A percentile compares a stretch with the other conserved stretches of the same genome.
These are phyloP conservation scores for Sericinus montela DNA, from an alignment of 2,888 invertebrate genomes.

Conservation along the genomic window DNA sequence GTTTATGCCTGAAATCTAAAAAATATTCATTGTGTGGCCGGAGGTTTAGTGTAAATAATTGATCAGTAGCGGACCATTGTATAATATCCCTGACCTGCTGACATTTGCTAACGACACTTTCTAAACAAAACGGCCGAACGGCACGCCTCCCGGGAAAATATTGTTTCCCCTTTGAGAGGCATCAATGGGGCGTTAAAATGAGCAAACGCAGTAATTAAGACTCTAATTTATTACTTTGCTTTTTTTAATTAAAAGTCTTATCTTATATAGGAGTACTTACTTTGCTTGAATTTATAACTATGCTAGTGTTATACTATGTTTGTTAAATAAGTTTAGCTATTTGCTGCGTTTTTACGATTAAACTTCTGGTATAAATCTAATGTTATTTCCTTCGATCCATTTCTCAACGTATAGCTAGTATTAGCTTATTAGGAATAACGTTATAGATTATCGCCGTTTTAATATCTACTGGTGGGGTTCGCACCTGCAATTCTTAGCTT, in stretches of 20 bases:
- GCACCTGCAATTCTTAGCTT: no score
- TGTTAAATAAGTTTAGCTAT: not conserved
- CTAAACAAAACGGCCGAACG: conserved; percentile 17
- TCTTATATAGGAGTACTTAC: not conserved
- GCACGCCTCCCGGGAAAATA: conserved; percentile 13
- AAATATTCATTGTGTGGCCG: no score
- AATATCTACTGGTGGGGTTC: no score
- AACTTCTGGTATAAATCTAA: not conserved
- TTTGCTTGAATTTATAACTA: no score
- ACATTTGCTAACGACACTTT: conserved; percentile 18
- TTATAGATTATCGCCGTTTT: no score
- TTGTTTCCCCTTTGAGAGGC: conserved; percentile 18
- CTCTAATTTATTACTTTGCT: conserved; percentile 13
- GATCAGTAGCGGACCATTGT: conserved; percentile 3
- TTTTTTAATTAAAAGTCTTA: conserved; percentile 5
- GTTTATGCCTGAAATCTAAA: no score
- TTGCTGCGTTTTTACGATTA: not conserved
- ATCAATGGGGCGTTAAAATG: conserved; percentile 17
- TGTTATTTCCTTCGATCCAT: not conserved
- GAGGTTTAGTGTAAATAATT: conserved; percentile 7
- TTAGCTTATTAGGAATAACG: no score
- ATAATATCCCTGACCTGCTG: conserved; percentile 6
- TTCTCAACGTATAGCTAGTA: not conserved
- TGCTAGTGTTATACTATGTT: no score
- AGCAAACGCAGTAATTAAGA: conserved; percentile 17